Percentiles rank a stretch among this genome's conserved stretches.
These are phyloP conservation scores for Automeris io DNA, from an alignment of 2,888 invertebrate genomes.

Conservation along the genomic window DNA sequence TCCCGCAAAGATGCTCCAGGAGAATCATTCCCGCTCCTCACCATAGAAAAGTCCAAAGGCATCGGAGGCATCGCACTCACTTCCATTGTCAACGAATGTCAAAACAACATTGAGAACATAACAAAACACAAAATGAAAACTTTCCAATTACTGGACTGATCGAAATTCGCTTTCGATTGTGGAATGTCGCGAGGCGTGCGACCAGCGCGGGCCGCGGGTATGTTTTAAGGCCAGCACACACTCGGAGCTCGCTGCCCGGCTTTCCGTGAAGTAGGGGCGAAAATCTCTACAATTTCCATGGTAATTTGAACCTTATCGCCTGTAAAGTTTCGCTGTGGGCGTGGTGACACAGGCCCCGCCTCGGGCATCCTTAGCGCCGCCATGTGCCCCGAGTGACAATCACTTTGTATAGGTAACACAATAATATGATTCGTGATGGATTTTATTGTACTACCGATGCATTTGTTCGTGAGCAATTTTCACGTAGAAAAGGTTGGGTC, in stretches of 20 bases:
- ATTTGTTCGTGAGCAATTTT: conserved; percentile 60
- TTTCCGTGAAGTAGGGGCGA: conserved; percentile 61
- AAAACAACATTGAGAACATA: conserved; percentile 32
- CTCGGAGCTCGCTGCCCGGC: conserved; percentile 40
- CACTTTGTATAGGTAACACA: conserved; percentile 77
- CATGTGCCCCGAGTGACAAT: conserved; percentile 73
- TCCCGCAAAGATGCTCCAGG: conserved; percentile 48
- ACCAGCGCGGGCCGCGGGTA: conserved; percentile 54
- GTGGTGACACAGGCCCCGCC: conserved; percentile 56
- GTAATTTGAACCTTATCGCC: conserved; percentile 71
- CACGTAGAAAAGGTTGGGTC: conserved; percentile 24
- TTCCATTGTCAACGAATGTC: conserved; percentile 68
- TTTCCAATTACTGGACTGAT: conserved; percentile 15
- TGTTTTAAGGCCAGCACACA: conserved; percentile 61
- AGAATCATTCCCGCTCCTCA: conserved; percentile 58
- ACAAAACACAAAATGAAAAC: conserved; percentile 25
- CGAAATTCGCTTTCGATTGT: conserved; percentile 29
- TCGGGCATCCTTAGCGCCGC: conserved; percentile 49
- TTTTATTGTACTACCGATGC: conserved; percentile 72
- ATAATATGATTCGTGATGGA: conserved; percentile 76
- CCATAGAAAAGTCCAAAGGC: conserved; percentile 82
- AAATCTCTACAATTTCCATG: conserved; percentile 58
- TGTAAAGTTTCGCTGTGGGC: conserved; percentile 46
- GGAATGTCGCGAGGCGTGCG: conserved; percentile 55
- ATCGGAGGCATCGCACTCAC: conserved; percentile 78